Conservation (phyloP, 2,113 vertebrate species). For the Monopterus albus region DNA sequence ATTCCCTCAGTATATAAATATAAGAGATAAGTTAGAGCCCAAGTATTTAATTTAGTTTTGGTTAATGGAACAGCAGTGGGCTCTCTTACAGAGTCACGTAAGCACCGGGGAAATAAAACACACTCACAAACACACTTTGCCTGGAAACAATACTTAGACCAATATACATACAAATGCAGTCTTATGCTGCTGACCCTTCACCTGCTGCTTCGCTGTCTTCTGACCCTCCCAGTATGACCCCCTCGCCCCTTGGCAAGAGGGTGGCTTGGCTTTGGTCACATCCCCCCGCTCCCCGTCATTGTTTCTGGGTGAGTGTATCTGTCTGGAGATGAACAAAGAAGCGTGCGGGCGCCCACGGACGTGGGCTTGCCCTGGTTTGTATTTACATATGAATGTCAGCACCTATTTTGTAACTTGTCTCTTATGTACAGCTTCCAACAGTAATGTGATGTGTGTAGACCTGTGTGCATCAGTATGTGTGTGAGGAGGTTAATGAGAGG, state of each 20-base stretch:
- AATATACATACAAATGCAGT: conserved; percentile 23
- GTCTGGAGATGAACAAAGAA: conserved; percentile 87
- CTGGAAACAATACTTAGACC: conserved; percentile 38
- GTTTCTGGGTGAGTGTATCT: conserved; percentile 90
- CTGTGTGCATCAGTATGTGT: background rate
- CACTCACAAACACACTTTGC: conserved; percentile 20
- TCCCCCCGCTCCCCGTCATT: conserved; percentile 72
- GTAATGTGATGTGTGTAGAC: background rate
- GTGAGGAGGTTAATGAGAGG: background rate
- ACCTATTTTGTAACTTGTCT: conserved; percentile 63
- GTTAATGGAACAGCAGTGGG: conserved; percentile 33
- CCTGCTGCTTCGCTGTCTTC: conserved; percentile 60
- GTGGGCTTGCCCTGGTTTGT: conserved; percentile 80
- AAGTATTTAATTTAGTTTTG: conserved; percentile 32
- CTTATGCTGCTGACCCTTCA: conserved; percentile 54
- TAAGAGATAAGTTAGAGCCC: background rate
- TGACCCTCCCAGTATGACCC: conserved; percentile 44
- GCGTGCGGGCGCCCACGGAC: conserved; percentile 78
- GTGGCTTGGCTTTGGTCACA: conserved; percentile 80
- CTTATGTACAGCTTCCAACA: background rate
- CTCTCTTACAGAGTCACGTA: background rate
- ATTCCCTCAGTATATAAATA: conserved; percentile 10
- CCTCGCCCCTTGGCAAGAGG: conserved; percentile 80
- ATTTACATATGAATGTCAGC: conserved; percentile 86
- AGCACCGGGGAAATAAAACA: too few species aligned